A percentile compares a stretch with the other conserved stretches of the same genome.
These are phyloP conservation scores for Eutrigla gurnardus DNA, from an alignment of 2,797 vertebrate genomes.

Conservation along the genomic window DNA sequence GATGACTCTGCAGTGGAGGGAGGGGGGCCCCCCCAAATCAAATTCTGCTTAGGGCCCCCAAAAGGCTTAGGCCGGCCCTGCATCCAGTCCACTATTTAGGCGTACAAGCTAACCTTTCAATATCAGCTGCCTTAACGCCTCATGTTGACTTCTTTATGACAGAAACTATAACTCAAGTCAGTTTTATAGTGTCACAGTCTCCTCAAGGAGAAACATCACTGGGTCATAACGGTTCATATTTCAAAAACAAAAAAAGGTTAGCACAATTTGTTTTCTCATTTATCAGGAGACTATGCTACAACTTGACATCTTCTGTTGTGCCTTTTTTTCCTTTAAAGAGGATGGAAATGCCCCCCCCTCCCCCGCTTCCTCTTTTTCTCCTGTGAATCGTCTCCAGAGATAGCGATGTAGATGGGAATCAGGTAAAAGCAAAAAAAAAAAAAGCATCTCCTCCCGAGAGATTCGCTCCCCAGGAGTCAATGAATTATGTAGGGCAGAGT, in stretches of 20 bases:
- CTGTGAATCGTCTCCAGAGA: conserved; percentile 66
- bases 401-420: conserved; percentile 50
- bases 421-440: conserved; percentile 64
- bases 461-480: conserved; percentile 64
- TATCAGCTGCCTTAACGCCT: not conserved
- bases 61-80: no score
- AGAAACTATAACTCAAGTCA: not conserved
- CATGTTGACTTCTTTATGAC: not conserved
- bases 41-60: no score
- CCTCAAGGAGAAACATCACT: not conserved
- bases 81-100: not conserved
- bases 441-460: conserved; percentile 60
- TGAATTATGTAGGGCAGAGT: conserved; percentile 80
- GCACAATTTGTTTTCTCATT: conserved; percentile 10
- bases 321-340: conserved; percentile 26
- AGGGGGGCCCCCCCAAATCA: no score
- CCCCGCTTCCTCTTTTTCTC: not conserved
- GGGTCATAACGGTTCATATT: not conserved
- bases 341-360: conserved; percentile 32
- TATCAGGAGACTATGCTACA: conserved; percentile 28
- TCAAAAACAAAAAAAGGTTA: conserved; percentile 14
- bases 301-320: conserved; percentile 23
- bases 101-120: not conserved
- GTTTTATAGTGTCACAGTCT: not conserved
- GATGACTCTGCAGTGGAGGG: no score